Conservation (phyloP, 2,113 vertebrate genomes). For the Dipodomys merriami region DNA sequence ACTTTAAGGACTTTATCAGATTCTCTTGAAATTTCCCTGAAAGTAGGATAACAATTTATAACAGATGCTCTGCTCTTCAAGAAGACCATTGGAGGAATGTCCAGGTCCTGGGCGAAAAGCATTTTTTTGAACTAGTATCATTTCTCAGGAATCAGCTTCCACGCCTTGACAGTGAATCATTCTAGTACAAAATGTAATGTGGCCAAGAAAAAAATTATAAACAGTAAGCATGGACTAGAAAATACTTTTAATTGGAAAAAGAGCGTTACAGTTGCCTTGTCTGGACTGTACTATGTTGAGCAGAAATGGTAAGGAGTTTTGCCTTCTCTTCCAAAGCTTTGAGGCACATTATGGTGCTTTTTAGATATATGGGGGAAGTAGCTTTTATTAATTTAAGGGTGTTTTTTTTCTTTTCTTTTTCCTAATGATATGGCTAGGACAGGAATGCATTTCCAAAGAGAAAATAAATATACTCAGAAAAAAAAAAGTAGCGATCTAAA, state of each 20-base stretch:
- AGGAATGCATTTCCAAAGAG: neutral
- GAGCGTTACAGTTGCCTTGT: neutral
- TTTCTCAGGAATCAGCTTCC: neutral
- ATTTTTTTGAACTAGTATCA: neutral
- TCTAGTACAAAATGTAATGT: neutral
- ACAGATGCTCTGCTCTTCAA: neutral
- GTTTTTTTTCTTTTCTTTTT: neutral
- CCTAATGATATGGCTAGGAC: too few relatives aligned
- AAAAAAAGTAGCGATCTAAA: neutral
- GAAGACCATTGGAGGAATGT: neutral
- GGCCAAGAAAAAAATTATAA: neutral
- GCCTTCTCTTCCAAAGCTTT: neutral
- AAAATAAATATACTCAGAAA: neutral
- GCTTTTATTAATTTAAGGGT: neutral
- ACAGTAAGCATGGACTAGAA: neutral
- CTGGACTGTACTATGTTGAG: rapidly evolving
- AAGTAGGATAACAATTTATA: neutral
- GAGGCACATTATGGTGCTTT: neutral
- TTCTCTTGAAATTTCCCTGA: neutral
- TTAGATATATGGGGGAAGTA: neutral
- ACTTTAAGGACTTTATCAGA: neutral
- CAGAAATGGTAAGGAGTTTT: too few relatives aligned
- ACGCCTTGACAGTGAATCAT: neutral
- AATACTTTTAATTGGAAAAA: neutral
- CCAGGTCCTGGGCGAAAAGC: neutral